phyloP scores from a whole-genome alignment of 2,113 vertebrate species.

The Craseonycteris thonglongyai region DNA sequence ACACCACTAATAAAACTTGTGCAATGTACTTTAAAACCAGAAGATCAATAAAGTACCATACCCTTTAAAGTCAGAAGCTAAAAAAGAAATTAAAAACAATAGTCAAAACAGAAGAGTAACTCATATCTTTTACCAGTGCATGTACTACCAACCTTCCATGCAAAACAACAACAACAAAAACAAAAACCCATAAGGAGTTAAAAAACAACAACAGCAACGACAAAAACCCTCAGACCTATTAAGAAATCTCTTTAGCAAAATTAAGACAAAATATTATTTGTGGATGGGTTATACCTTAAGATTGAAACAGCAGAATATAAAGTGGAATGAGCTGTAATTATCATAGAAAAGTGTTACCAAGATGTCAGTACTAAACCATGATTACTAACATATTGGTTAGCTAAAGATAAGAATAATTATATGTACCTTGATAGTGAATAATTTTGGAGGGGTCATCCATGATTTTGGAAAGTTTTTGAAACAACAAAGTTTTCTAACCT shows the following conservation, averaged over 20 bases:
- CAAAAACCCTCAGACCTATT: not conserved
- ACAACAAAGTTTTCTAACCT: not conserved
- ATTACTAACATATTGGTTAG: not conserved
- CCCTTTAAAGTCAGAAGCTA: not conserved
- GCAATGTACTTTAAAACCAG: not conserved
- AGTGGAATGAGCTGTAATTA: not conserved
- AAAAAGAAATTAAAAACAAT: not conserved
- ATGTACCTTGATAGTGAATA: not conserved
- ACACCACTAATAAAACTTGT: not conserved
- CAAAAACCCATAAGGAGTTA: too few relatives aligned
- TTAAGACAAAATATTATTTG: not conserved
- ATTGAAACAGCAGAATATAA: not conserved
- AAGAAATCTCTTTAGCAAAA: not conserved
- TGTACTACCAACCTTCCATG: not conserved
- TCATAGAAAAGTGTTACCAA: not conserved
- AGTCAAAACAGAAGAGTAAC: not conserved
- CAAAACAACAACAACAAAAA: not conserved
- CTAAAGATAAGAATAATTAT: not conserved
- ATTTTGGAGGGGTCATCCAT: not conserved
- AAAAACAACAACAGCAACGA: not conserved
- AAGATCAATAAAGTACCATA: not conserved
- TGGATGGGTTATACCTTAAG: not conserved
- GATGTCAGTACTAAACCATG: not conserved
- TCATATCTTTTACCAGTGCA: not conserved
- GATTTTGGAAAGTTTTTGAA: not conserved